phyloP scores from a whole-genome alignment of 2,888 invertebrate genomes.

The Drosophila anceps region DNA sequence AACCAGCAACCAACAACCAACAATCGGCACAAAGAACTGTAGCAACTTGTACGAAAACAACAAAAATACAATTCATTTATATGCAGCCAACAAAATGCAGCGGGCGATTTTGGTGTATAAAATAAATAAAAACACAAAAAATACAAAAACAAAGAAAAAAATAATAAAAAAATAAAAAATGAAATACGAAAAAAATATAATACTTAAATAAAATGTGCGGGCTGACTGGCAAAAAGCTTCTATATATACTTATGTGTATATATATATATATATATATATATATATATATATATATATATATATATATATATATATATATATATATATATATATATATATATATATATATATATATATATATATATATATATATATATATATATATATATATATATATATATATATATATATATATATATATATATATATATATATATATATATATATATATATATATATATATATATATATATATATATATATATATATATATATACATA shows the following conservation, averaged over 20 bases:
- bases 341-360: constrained; percentile 8
- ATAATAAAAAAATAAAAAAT: constrained; percentile 21
- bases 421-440: neutral
- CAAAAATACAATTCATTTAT: constrained; percentile 73
- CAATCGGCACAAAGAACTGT: constrained; percentile 70
- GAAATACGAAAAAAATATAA: constrained; percentile 43
- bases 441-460: neutral
- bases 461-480: constrained; percentile 7
- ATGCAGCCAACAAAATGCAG: constrained; percentile 80
- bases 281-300: constrained; percentile 9
- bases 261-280: constrained; percentile 20
- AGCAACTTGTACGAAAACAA: constrained; percentile 67
- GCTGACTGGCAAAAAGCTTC: constrained; percentile 55
- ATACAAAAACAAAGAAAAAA: too few species aligned
- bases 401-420: constrained; percentile 8
- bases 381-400: neutral
- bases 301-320: neutral
- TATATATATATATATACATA: constrained; percentile 30
- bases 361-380: neutral
- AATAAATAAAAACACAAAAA: constrained; percentile 67
- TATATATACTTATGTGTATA: constrained; percentile 29
- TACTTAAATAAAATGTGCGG: constrained; percentile 79
- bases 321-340: neutral
- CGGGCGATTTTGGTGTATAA: constrained; percentile 74
- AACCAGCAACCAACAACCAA: constrained; percentile 45